Percentiles rank a stretch among this genome's conserved stretches.
Evolutionary conservation across 2,797 vertebrate genomes (phyloP).

Genomic region (Sitta carolinensis): DNA sequence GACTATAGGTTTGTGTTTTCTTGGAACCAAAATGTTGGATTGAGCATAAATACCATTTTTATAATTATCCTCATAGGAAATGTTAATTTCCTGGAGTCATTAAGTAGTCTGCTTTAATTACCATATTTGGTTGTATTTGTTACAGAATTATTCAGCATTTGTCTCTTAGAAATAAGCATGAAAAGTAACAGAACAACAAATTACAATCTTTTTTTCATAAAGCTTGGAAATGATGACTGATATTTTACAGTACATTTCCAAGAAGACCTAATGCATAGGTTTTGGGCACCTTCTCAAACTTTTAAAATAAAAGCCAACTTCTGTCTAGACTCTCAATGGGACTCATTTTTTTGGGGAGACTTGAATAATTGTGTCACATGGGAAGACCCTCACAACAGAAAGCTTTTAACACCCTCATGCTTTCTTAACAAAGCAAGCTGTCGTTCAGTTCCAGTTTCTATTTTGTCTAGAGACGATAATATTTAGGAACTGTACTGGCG

Average conservation of each 20-base stretch:
- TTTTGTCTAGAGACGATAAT: neutral
- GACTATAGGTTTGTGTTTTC: neutral
- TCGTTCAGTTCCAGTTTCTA: neutral
- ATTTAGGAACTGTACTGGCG: neutral
- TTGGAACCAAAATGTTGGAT: neutral
- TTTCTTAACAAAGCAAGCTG: neutral
- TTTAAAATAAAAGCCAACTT: neutral
- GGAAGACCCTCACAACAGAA: neutral
- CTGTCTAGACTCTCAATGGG: neutral
- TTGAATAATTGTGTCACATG: rapidly evolving
- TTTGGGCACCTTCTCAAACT: neutral
- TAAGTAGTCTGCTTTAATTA: neutral
- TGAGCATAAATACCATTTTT: neutral
- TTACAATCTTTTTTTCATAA: neutral
- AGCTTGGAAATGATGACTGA: neutral
- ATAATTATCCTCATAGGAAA: neutral
- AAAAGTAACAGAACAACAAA: neutral
- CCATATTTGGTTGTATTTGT: neutral
- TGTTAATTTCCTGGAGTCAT: neutral
- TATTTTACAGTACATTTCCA: neutral
- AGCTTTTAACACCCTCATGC: neutral
- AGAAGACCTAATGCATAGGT: neutral
- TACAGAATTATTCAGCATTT: neutral
- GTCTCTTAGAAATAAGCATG: neutral
- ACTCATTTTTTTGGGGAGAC: neutral